Evolutionary conservation across 2,888 invertebrate species (phyloP).

Genomic region (Eueremaeus valkanovi): DNA sequence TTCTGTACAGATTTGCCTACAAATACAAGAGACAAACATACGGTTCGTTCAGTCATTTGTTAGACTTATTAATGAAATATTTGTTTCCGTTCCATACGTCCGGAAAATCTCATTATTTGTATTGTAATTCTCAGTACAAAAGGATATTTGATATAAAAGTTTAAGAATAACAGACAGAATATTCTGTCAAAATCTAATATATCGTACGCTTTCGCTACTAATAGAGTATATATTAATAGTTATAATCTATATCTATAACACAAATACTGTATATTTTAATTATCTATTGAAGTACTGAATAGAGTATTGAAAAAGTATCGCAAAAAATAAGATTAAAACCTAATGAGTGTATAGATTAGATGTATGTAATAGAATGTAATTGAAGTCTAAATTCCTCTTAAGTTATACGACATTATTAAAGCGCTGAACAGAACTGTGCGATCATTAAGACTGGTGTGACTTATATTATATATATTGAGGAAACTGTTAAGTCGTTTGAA

Average conservation of each 20-base stretch:
- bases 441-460: conserved; percentile 24
- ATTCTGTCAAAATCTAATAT: no score
- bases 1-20: conserved; percentile 16
- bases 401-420: conserved; percentile 3
- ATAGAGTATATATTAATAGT: no score
- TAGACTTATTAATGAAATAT: background rate
- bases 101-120: background rate
- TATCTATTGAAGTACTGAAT: background rate
- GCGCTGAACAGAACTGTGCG: no score
- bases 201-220: no score
- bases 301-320: background rate
- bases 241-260: background rate
- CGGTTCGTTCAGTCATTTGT: background rate
- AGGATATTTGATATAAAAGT: background rate
- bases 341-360: no score
- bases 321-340: background rate
- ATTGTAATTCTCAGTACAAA: background rate
- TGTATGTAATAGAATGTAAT: background rate
- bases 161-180: no score
- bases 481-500: background rate
- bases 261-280: background rate
- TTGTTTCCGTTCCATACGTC: background rate
- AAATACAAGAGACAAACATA: background rate
- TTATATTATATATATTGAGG: conserved; percentile 20
- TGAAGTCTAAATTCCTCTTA: background rate